phyloP scores from a whole-genome alignment of 2,113 vertebrate genomes.

The Malurus melanocephalus region DNA sequence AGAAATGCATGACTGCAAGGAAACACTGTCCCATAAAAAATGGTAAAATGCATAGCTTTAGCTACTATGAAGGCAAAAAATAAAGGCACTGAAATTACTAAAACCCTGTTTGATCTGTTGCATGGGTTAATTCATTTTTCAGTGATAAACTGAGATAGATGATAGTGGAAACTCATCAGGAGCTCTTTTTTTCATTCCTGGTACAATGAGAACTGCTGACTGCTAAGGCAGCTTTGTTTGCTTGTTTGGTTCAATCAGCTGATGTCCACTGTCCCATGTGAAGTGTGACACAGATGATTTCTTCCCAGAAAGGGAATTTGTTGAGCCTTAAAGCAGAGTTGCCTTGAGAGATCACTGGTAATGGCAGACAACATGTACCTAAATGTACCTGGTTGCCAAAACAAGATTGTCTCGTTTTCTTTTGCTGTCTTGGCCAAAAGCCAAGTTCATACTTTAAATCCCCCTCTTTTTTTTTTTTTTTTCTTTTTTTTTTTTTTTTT shows the following conservation, averaged over 20 bases:
- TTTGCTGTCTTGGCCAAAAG: background rate
- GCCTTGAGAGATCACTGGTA: background rate
- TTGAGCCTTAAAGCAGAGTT: background rate
- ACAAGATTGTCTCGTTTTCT: background rate
- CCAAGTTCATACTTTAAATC: background rate
- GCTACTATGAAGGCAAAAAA: background rate
- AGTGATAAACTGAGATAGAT: background rate
- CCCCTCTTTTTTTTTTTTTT: accelerated
- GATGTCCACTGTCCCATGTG: background rate
- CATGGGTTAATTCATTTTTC: background rate
- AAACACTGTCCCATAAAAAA: background rate
- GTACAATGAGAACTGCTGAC: background rate
- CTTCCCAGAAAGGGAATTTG: background rate
- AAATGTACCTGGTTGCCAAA: background rate
- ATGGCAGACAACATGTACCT: background rate
- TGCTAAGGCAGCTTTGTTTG: background rate
- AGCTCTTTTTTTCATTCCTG: accelerated
- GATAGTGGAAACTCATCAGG: background rate
- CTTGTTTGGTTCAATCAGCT: background rate
- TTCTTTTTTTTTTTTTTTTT: accelerated
- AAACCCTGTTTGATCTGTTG: background rate
- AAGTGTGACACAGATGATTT: background rate
- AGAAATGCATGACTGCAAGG: background rate
- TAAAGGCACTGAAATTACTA: background rate
- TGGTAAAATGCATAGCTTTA: background rate